phyloP scores from a whole-genome alignment of 2,797 vertebrate species.

The Anguilla megastoma region DNA sequence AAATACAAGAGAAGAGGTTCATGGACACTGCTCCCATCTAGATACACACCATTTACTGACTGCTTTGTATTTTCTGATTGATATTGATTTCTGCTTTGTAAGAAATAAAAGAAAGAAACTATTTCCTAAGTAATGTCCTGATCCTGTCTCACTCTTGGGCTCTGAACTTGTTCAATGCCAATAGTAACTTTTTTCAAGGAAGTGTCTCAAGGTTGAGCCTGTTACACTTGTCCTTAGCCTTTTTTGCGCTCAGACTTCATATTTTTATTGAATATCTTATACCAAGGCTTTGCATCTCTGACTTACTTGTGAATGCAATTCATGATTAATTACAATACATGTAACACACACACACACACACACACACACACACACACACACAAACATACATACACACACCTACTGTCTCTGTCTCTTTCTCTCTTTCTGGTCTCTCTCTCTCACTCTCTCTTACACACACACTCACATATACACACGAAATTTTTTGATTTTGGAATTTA shows the following conservation, averaged over 20 bases:
- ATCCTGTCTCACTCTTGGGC: background rate
- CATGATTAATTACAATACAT: too few relatives aligned
- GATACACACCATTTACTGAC: background rate
- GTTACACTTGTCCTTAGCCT: background rate
- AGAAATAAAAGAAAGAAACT: background rate
- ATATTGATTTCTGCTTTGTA: background rate
- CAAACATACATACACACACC: too few relatives aligned
- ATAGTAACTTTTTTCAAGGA: background rate
- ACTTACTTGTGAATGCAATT: too few relatives aligned
- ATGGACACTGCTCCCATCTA: too few relatives aligned
- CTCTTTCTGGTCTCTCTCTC: too few relatives aligned
- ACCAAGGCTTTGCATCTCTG: too few relatives aligned
- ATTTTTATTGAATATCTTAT: background rate
- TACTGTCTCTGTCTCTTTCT: too few relatives aligned
- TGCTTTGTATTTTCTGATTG: background rate
- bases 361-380: too few relatives aligned
- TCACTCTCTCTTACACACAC: too few relatives aligned
- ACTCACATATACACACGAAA: too few relatives aligned
- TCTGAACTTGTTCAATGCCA: background rate
- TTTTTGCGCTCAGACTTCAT: background rate
- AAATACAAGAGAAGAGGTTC: background rate
- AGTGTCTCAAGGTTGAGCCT: background rate
- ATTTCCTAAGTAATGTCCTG: background rate
- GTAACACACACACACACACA: too few relatives aligned
- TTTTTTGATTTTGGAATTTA: too few relatives aligned